Base-by-base conservation (phyloP, 1,140 invertebrate genomes). In the Camponotus pennsylvanicus region DNA sequence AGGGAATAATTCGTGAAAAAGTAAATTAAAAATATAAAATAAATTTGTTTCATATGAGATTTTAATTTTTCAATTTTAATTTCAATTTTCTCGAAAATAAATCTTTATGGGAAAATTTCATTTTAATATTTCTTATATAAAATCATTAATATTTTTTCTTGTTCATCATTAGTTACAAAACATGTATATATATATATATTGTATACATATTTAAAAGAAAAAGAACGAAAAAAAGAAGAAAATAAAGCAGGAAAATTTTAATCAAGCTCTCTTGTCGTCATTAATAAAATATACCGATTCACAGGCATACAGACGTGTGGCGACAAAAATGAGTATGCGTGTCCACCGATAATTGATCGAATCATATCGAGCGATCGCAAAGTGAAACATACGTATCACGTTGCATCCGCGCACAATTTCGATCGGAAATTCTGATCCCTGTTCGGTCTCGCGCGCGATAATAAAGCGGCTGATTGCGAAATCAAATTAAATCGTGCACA, bases 401-500 rank as follows among this genome's bases (percentile, higher is more conserved):
- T 21, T 18, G 2, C 37, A 32, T 27, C 7, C 55, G 27, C 8
- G 13, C 4, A 13, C 5, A 55, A 69, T 57, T n/a, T 82, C 34
- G 64, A 37, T 75, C 55, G 55, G 13, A 45, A 75, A 83, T 75
- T 75, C 21, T 61, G 52, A 27, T 18, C 18, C 57, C 13, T 40
- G 27, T n/a, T 57, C 64, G 34, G 49, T 52, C 15, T 40, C 34
- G 15, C 40, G n/a, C 55, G 8, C 27, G 55, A 83, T 83, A 83
- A 83, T 83, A 83, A 83, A 73, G 69, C 79, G 55, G 79, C 55
- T 83, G 69, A 83, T 83, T 83, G 79, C 42, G 32, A 75, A 83
- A 83, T 83, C 79, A 75, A 75, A 83, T 83, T 83, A 83, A 83
- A 83, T 83, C 21, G 32, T 27, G 18, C 2, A 34, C 67, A 11